A percentile compares a stretch with the other conserved stretches of the same genome.
Conservation (phyloP, 2,797 vertebrate genomes). For the Dermochelys coriacea region DNA sequence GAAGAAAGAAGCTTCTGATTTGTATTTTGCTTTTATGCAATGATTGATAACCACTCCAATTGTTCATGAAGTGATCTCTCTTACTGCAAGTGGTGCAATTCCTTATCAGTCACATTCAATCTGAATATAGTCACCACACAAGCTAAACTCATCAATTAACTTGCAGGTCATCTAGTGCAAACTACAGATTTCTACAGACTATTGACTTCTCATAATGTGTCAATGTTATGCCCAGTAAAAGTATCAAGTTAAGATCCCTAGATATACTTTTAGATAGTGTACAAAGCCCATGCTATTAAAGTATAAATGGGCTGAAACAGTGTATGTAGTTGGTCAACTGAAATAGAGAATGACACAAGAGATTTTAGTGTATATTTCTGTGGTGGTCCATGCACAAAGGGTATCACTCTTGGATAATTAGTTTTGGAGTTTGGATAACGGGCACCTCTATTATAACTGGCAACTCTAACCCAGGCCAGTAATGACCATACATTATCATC, state of each 20-base stretch:
- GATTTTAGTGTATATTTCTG: neutral
- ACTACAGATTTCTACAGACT: neutral
- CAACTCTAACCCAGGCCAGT: neutral
- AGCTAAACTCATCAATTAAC: neutral
- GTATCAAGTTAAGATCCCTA: neutral
- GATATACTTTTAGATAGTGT: neutral
- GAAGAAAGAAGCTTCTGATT: neutral
- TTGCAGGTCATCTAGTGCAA: neutral
- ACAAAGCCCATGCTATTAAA: neutral
- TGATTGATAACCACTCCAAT: neutral
- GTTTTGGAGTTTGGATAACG: neutral
- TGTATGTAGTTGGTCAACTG: neutral
- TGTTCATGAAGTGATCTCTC: neutral
- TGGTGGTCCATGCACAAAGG: neutral
- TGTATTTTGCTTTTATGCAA: neutral
- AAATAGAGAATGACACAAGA: neutral
- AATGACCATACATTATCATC: neutral
- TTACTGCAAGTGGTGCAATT: neutral
- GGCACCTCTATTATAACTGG: too few species aligned
- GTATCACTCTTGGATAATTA: fast-evolving
- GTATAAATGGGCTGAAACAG: neutral
- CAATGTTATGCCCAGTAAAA: neutral
- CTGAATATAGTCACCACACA: neutral
- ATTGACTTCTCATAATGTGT: neutral
- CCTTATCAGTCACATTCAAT: neutral